Base-by-base conservation (phyloP, 2,113 vertebrate species). In the Orycteropus afer region DNA sequence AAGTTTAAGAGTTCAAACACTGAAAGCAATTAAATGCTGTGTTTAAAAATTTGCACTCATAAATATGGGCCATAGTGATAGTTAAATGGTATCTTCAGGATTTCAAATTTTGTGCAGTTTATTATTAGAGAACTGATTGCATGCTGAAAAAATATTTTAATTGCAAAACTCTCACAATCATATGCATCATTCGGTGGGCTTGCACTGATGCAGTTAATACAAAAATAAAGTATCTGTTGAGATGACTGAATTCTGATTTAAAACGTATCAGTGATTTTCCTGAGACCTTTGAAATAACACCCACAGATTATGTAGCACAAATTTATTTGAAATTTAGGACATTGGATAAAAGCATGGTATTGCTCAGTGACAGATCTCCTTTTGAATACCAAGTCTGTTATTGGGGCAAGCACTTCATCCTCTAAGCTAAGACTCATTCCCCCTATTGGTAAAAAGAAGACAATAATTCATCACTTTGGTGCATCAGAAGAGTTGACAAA, bases 1-100 rank as follows among this genome's bases (percentile, higher is more conserved):
- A 83, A 79, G 82, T 86, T 59, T 47, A 53, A 95, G 40, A 78
- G 5, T 82, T 55, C n/a, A 59, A 93, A 93, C n/a, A 57, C 3
- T 57, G 8, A n/a, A 96, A 51, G 40, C 47, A 95, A 89, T 89
- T 91, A 86, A 83, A 73, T 4, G 3, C 73, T 77, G 7, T 59
- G 67, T 67, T 89, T 82, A 10, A 69, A 74, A 95, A 89, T 42
- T 55, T 86, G 0, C 32, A 59, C 8, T 86, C 47, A 10, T 34
- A 65, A 42, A 63, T 61, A 76, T n/a, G 22, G 77, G 9, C 5
- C 42, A 22, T 69, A 47, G 29, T 61, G 37, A 49, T 86, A 17
- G 37, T 78, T 93, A 86, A 89, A 53, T 73, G 3, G 37, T n/a
- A 81, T 18, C n/a, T 74, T 78, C 59, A 89, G 20, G 5, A 77